Evolutionary conservation across 2,888 invertebrate genomes (phyloP), one percentile per base, ranked within the genome.

Genomic region (Tinea trinotella): DNA sequence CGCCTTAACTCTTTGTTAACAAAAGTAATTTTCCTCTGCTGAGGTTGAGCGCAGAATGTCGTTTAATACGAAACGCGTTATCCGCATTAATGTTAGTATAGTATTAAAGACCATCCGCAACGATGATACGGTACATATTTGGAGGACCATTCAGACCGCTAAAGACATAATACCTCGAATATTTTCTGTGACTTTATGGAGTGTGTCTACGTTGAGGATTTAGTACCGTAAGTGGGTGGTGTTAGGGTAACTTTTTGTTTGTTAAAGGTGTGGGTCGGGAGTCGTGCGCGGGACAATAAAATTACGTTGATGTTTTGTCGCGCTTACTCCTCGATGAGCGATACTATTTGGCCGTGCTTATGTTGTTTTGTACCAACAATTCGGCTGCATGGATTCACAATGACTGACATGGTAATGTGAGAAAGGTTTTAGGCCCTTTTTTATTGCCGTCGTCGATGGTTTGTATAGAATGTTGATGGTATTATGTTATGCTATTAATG

Each of bases 251-350:
- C 69, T 68, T 77, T 78, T 77, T 64, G 70, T 64, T 67, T 72
- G 71, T 62, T 61, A 54, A 57, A 40, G 40, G 19, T 46, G 18
- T 19, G 46, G 19, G 22, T 24, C 57, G 54, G 40, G 55, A 57
- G 59, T 62, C 63, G 64, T 40, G 68, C 69, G 71, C 71, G 72
- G 74, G 72, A 75, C 79, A 77, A 74, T 76, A 78, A 80, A 78
- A 78, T 78, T 75, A 79, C 72, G 70, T 70, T 69, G 67, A 70
- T 76, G 78, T 77, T 75, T 75, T 70, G 72, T 70, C 74, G 73
- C 73, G 71, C 70, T 70, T 67, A 74, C 74, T 67, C 70, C 74
- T 71, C 76, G 75, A 76, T 74, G 76, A 79, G 70, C 73, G 76
- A 78, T 79, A 74, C 74, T 68, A 64, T 66, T 72, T 68, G 72